These are phyloP conservation scores for Betta splendens DNA, from an alignment of 2,797 vertebrate species.

Conservation along the genomic window DNA sequence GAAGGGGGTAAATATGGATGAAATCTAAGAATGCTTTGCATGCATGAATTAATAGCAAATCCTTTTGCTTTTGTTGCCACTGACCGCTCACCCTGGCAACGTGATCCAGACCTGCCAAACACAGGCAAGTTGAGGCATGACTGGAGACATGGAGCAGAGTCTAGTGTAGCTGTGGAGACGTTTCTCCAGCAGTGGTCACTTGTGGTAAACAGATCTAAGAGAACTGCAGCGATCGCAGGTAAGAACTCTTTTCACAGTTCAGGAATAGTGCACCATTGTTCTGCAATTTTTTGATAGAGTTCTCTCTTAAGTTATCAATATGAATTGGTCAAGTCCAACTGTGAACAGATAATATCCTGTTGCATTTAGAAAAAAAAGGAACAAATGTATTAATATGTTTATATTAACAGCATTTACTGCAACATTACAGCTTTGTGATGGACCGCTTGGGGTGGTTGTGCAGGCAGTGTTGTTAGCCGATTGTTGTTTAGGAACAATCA, in stretches of 20 bases:
- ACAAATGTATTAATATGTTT: no score
- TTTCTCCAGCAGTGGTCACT: slow-evolving; percentile 40
- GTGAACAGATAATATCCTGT: no score
- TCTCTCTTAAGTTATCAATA: no score
- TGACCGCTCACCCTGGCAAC: slow-evolving; percentile 29
- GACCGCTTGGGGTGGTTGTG: slow-evolving; percentile 83
- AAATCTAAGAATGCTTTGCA: not conserved
- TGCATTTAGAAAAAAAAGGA: no score
- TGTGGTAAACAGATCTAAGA: not conserved
- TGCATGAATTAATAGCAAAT: slow-evolving; percentile 1
- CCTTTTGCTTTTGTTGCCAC: slow-evolving; percentile 8
- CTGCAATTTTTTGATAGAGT: no score
- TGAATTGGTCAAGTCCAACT: no score
- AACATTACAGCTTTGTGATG: not conserved
- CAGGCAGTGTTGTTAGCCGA: slow-evolving; percentile 96
- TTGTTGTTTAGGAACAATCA: slow-evolving; percentile 87
- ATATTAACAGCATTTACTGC: no score
- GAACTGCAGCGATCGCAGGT: slow-evolving; percentile 22
- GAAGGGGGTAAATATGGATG: no score
- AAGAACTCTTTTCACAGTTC: not conserved
- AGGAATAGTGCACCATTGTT: not conserved
- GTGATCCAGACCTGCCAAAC: slow-evolving; percentile 17
- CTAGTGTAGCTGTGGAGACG: slow-evolving; percentile 40
- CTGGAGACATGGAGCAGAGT: slow-evolving; percentile 2
- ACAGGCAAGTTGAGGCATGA: slow-evolving; percentile 61